phyloP scores from a whole-genome alignment of 2,113 vertebrate genomes.

The Cinclus mexicanus region DNA sequence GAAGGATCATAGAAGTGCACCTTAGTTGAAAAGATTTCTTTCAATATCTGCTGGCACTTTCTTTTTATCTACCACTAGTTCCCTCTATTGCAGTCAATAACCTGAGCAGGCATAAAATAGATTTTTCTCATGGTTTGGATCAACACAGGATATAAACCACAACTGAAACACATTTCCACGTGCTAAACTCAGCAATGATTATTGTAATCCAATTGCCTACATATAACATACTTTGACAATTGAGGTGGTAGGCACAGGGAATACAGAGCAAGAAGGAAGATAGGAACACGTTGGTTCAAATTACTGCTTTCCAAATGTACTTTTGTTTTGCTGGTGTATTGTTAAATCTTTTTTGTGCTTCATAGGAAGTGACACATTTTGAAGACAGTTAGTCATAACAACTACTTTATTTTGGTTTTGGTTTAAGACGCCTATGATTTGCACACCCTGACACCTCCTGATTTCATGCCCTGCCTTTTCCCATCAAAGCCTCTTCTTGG shows the following conservation, averaged over 20 bases:
- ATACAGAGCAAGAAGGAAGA: background rate
- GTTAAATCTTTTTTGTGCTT: background rate
- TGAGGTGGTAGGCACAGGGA: background rate
- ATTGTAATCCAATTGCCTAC: background rate
- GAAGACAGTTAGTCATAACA: constrained; percentile 4
- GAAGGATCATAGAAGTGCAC: background rate
- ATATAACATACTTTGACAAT: background rate
- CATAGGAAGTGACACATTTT: background rate
- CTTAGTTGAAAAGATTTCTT: background rate
- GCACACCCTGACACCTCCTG: constrained; percentile 53
- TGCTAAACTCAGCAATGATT: constrained; percentile 9
- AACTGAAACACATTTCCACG: background rate
- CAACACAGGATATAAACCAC: background rate
- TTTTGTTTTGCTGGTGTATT: background rate
- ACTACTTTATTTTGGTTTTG: constrained; percentile 26
- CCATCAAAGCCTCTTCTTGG: constrained; percentile 59
- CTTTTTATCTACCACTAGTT: background rate
- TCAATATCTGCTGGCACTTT: background rate
- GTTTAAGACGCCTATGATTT: constrained; percentile 29
- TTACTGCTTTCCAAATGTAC: background rate
- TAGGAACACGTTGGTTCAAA: background rate
- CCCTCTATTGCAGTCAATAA: background rate
- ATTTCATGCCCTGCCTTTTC: constrained; percentile 55
- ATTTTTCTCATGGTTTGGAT: background rate
- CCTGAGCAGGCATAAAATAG: background rate